phyloP scores from a whole-genome alignment of 2,113 vertebrate genomes.

The Alaudala cheleensis region DNA sequence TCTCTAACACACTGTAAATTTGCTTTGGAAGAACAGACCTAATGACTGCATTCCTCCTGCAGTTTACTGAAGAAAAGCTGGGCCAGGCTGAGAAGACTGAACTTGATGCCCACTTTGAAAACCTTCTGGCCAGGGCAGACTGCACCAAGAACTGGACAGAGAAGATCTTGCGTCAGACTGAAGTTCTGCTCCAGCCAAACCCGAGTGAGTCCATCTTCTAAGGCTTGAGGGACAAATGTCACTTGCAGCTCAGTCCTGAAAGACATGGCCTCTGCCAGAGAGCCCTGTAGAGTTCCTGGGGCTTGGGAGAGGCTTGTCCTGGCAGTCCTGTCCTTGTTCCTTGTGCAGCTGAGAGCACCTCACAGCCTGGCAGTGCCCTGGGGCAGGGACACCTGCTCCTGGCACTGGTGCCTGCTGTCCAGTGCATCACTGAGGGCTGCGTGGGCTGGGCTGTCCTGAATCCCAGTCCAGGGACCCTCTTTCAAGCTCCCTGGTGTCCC shows the following conservation, averaged over 20 bases:
- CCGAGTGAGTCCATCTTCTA: constrained; percentile 80
- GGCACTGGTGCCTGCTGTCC: neutral
- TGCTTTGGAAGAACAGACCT: neutral
- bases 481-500: neutral
- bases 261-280: neutral
- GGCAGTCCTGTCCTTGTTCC: neutral
- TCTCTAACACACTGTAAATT: neutral
- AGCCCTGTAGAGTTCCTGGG: neutral
- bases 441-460: neutral
- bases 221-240: neutral
- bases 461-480: neutral
- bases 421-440: neutral
- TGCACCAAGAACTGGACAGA: constrained; percentile 94
- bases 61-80: constrained; percentile 96
- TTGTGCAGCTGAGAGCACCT: neutral
- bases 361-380: neutral
- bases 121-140: constrained; percentile 88
- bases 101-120: constrained; percentile 91
- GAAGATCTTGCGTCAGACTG: constrained; percentile 90
- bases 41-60: neutral
- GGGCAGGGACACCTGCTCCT: neutral
- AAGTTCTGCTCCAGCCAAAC: constrained; percentile 92
- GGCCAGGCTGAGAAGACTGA: constrained; percentile 94
- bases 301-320: neutral
- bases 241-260: neutral